phyloP scores from a whole-genome alignment of 2,888 invertebrate genomes.

The Drosophila macrothrix region DNA sequence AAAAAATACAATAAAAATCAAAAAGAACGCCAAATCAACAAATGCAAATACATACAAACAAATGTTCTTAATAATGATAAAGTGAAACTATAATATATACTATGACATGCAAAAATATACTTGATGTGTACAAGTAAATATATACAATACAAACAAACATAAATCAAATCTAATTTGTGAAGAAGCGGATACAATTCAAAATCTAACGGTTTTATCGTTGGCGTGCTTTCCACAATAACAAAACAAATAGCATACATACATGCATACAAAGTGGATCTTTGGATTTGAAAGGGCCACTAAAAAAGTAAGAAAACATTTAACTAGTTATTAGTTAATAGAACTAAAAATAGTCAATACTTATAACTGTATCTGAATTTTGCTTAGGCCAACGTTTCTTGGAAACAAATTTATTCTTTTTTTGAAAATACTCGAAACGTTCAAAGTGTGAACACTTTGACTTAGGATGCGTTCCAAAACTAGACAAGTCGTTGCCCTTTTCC shows the following conservation, averaged over 20 bases:
- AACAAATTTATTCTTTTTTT: not conserved
- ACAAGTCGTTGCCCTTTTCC: slow-evolving; percentile 69
- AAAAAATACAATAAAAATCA: not conserved
- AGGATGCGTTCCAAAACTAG: slow-evolving; percentile 31
- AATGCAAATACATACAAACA: slow-evolving; percentile 18
- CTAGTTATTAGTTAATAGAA: not conserved
- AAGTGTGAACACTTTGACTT: slow-evolving; percentile 32
- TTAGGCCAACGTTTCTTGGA: not conserved
- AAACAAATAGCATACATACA: slow-evolving; percentile 46
- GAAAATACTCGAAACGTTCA: slow-evolving; percentile 8
- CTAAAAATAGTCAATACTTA: not conserved
- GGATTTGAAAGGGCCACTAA: slow-evolving; percentile 35
- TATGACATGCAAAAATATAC: slow-evolving; percentile 8
- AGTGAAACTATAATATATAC: slow-evolving; percentile 27
- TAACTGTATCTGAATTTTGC: not conserved
- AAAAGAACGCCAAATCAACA: slow-evolving; percentile 16
- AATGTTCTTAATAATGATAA: slow-evolving; percentile 33
- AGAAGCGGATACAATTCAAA: slow-evolving; percentile 37
- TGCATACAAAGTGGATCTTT: slow-evolving; percentile 46
- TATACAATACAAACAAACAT: slow-evolving; percentile 5
- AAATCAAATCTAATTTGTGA: slow-evolving; percentile 22
- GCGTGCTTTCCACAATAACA: slow-evolving; percentile 5
- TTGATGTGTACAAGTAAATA: slow-evolving; percentile 3
- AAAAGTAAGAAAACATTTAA: slow-evolving; percentile 36
- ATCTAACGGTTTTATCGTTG: slow-evolving; percentile 33